Conservation (phyloP, 37 sponge, comb jelly and placozoan species). For the Cliona cf. orientalis region DNA sequence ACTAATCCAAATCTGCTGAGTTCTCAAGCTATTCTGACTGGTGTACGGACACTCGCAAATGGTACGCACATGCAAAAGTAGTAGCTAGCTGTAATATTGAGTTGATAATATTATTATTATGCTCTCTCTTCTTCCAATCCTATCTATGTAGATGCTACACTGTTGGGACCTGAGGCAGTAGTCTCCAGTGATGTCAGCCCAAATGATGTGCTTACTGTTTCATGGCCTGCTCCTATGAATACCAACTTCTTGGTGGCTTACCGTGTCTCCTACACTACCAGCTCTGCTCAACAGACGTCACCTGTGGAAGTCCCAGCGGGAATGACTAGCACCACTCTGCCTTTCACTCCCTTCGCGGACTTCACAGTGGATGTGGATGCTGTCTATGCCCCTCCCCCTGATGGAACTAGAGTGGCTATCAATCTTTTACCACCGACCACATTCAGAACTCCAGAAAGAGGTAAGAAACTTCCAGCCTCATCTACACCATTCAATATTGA, state of each 20-base stretch:
- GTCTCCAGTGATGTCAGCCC: too few relatives aligned
- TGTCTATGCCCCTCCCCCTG: not conserved
- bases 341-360: not conserved
- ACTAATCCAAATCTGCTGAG: too few relatives aligned
- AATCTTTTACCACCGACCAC: not conserved
- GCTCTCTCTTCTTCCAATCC: too few relatives aligned
- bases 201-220: not conserved
- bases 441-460: not conserved
- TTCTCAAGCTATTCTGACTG: too few relatives aligned
- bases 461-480: not conserved
- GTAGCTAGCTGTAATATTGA: too few relatives aligned
- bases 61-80: too few relatives aligned
- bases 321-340: not conserved
- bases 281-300: not conserved
- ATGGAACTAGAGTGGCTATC: not conserved
- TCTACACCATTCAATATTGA: too few relatives aligned
- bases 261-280: not conserved
- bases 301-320: too few relatives aligned
- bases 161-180: too few relatives aligned
- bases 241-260: not conserved
- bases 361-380: slow-evolving; percentile 12
- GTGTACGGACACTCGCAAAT: too few relatives aligned
- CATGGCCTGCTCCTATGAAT: not conserved
- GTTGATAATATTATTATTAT: too few relatives aligned
- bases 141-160: too few relatives aligned